Evolutionary conservation across 2,113 vertebrate species (phyloP), one percentile per base, ranked within the genome.

Genomic region (Stegostoma tigrinum): DNA sequence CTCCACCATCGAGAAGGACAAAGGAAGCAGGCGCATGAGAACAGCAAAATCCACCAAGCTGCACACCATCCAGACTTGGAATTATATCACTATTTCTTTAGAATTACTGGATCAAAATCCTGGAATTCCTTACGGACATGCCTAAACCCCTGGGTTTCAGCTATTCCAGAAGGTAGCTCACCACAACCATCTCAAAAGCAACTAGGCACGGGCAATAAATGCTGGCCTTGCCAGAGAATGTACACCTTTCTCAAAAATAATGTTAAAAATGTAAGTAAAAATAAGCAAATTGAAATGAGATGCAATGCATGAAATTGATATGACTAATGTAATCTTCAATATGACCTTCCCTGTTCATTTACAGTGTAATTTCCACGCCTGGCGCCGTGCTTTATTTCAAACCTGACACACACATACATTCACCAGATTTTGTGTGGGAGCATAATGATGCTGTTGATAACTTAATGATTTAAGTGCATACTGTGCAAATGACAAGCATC

Each of bases 201-300:
- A 75, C 10, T 75, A 34, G 72, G 10, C 8, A 75, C 2, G 10
- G 27, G 72, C 10, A 75, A 14, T 10, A n/a, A 10, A 75, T 75
- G 72, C 72, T 75, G 30, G 30, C 12, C 72, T 75, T 34, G 72
- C 30, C 72, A 75, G 70, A 10, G 24, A 72, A 72, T 34, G 70
- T 0, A 0, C 70, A 72, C 24, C 27, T 30, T 30, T 27, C 72
- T 34, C 72, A 75, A 75, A n/a, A 75, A 75, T 7, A 34, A n/a
- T 8, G 2, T 34, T 34, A 75, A 75, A 96, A 96, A 48, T 87
- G 55, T 61, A 61, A 8, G 7, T 61, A 10, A 83, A 96, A 96
- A 96, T 96, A 85, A 89, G 66, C 10, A 24, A 52, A 42, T 72
- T 96, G 66, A 70, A 96, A 89, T 87, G 14, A 64, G 72, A 52